Base-by-base conservation (phyloP, 2,888 invertebrate genomes). In the Carcina quercana region DNA sequence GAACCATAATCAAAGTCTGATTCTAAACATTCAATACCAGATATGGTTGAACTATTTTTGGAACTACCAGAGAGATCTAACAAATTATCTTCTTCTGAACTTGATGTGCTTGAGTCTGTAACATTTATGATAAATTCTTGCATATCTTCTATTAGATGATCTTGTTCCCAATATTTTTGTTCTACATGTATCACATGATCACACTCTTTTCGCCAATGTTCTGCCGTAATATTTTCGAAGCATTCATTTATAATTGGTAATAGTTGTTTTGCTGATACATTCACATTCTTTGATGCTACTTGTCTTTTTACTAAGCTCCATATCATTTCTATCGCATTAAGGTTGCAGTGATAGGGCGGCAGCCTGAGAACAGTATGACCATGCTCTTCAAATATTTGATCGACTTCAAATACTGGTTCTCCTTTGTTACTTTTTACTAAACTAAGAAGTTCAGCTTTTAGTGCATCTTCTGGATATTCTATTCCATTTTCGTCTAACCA, bases 381-480 rank as follows among this genome's bases (percentile, higher is more conserved):
- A 13, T 30, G 25, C 14, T 5, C 2, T n/a, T 13, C 12, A 3
- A 34, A 21, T 13, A 30, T 6, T 12, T 30, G 13, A 15, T 34
- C 34, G 4, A 30, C 27, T 15, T 29, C 17, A 21, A 25, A 34
- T 3, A 25, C 11, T 2, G 29, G 29, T 14, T 29, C 29, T 13
- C 20, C 10, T 14, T 25, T 25, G 13, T 34, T n/a, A 2, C 17
- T 19, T 30, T 30, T 30, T 8, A 34, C 32, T 15, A 21, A 8
- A 21, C 21, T 17, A 7, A 40, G 25, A 22, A 40, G 25, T 28
- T 30, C 15, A 17, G 19, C 22, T 34, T 39, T 33, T 24, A n/a
- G n/a, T n/a, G n/a, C n/a, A n/a, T n/a, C n/a, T n/a, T n/a, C n/a
- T n/a, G n/a, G n/a, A n/a, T n/a, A n/a, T n/a, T n/a, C n/a, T n/a